Conservation (phyloP, 2,113 vertebrate species). For the Rutilus rutilus region DNA sequence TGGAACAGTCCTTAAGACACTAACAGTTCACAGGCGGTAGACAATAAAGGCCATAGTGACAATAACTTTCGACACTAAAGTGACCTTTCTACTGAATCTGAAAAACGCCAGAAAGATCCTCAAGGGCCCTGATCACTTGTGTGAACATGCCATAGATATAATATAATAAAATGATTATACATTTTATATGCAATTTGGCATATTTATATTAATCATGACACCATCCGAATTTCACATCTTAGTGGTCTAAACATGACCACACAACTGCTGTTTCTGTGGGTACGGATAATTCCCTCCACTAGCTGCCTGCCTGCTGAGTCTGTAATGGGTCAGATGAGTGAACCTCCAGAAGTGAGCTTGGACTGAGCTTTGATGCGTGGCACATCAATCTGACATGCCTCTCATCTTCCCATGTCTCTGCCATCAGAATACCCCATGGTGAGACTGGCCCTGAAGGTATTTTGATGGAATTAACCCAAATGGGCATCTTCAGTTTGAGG, state of each 20-base stretch:
- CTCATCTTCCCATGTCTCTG: conserved; percentile 35
- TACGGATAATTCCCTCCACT: neutral
- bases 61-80: no score
- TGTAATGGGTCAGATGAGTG: conserved; percentile 28
- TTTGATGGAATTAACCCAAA: conserved; percentile 39
- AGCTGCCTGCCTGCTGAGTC: conserved; percentile 13
- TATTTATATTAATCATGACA: neutral
- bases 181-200: neutral
- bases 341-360: conserved; percentile 1
- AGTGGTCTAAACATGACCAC: neutral
- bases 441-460: conserved; percentile 31
- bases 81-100: no score
- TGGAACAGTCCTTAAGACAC: no score
- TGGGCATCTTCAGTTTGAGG: conserved; percentile 25
- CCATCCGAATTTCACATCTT: neutral
- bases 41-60: no score
- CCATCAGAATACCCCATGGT: neutral
- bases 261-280: neutral
- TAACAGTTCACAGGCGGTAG: no score
- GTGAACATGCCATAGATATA: no score
- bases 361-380: conserved; percentile 24
- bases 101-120: no score
- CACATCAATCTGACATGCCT: conserved; percentile 26
- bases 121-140: no score
- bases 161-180: no score